phyloP scores from a whole-genome alignment of 2,797 vertebrate species.

The Decapterus maruadsi region DNA sequence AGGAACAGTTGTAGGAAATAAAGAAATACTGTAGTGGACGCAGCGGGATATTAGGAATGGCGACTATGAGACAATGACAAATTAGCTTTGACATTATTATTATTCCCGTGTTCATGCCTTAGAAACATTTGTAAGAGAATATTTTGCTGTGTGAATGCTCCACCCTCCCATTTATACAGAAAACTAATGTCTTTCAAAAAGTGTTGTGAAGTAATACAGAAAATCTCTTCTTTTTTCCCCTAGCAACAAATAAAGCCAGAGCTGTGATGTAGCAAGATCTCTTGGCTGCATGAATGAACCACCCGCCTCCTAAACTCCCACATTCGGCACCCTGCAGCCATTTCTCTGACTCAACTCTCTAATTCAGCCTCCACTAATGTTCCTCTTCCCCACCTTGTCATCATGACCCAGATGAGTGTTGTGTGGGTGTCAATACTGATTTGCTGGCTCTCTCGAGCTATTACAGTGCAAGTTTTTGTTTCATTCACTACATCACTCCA shows the following conservation, averaged over 20 bases:
- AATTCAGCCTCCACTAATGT: slow-evolving; percentile 70
- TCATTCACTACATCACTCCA: slow-evolving; percentile 42
- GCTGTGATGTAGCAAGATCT: slow-evolving; percentile 52
- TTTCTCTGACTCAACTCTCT: slow-evolving; percentile 76
- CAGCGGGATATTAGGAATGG: slow-evolving; percentile 44
- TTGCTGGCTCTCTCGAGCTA: slow-evolving; percentile 23
- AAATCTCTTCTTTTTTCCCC: slow-evolving; percentile 27
- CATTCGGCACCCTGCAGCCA: slow-evolving; percentile 68
- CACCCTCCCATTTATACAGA: slow-evolving; percentile 37
- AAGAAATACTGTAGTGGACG: slow-evolving; percentile 31
- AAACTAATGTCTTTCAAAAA: slow-evolving; percentile 42
- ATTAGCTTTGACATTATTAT: slow-evolving; percentile 41
- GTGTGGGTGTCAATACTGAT: slow-evolving; percentile 61
- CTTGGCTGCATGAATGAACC: slow-evolving; percentile 71
- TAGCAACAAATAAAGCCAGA: slow-evolving; percentile 45
- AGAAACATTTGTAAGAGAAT: slow-evolving; percentile 31
- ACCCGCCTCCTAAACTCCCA: slow-evolving; percentile 70
- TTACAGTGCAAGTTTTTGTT: slow-evolving; percentile 19
- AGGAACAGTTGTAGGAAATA: slow-evolving; percentile 39
- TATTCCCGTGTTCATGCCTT: slow-evolving; percentile 18
- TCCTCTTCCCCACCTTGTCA: slow-evolving; percentile 70
- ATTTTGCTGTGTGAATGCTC: slow-evolving; percentile 19
- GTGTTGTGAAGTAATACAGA: slow-evolving; percentile 32
- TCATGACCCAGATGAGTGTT: slow-evolving; percentile 60
- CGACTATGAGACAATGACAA: slow-evolving; percentile 37